These are phyloP conservation scores for Apaloderma vittatum DNA, from an alignment of 2,113 vertebrate species.

Conservation along the genomic window DNA sequence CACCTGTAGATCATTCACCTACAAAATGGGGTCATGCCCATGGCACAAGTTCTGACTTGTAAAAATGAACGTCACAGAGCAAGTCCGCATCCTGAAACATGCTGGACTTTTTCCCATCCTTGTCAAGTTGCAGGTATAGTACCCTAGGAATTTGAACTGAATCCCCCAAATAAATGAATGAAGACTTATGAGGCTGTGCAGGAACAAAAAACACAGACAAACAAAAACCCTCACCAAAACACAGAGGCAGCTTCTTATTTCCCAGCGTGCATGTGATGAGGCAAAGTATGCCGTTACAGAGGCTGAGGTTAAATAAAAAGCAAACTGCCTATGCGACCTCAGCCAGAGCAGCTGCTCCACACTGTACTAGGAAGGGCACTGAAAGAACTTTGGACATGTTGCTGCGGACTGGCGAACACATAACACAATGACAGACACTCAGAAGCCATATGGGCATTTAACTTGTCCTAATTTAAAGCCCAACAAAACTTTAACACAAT, in stretches of 20 bases:
- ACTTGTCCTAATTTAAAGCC: background rate
- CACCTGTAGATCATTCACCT: background rate
- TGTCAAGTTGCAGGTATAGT: background rate
- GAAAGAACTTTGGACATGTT: background rate
- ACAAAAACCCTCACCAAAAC: too few relatives aligned
- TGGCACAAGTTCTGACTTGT: background rate
- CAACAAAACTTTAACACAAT: background rate
- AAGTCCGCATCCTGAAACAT: background rate
- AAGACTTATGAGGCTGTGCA: background rate
- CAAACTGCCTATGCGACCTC: background rate
- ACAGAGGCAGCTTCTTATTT: background rate
- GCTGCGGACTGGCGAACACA: background rate
- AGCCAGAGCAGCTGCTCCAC: background rate
- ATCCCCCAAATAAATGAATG: background rate
- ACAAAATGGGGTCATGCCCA: background rate
- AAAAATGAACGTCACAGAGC: background rate
- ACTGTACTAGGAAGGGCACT: background rate
- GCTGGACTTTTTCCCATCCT: background rate
- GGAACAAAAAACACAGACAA: background rate
- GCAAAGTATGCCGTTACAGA: background rate
- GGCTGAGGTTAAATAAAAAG: background rate
- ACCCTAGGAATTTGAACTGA: background rate
- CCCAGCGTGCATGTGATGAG: background rate
- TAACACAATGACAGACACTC: background rate
- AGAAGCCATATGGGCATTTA: background rate